Conservation (phyloP, 2,888 invertebrate species). For the Eupithecia inturbata region DNA sequence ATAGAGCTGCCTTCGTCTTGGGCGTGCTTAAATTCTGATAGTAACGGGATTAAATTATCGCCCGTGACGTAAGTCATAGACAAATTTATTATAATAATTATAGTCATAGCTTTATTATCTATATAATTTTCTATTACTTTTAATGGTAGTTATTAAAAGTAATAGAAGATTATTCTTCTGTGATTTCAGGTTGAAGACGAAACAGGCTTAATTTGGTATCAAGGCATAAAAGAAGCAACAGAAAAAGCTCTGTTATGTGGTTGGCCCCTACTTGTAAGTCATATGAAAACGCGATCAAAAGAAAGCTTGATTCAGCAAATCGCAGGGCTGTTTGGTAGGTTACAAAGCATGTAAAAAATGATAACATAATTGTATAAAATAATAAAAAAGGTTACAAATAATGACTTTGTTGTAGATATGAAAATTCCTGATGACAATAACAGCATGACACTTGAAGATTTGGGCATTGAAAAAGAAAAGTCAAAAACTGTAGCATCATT, state of each 20-base stretch:
- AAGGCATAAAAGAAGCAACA: constrained; percentile 24
- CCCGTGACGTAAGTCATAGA: background rate
- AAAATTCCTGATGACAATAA: constrained; percentile 13
- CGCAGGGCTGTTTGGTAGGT: constrained; percentile 24
- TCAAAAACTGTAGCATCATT: constrained; percentile 15
- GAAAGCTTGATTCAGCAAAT: constrained; percentile 25
- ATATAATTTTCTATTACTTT: background rate
- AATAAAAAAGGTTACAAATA: background rate
- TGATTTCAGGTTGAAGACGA: constrained; percentile 22
- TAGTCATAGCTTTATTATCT: background rate
- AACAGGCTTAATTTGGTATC: constrained; percentile 21
- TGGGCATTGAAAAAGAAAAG: constrained; percentile 27
- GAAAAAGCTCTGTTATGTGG: constrained; percentile 19
- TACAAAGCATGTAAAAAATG: background rate
- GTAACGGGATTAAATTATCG: too few relatives aligned
- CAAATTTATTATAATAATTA: too few relatives aligned
- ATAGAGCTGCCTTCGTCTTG: too few relatives aligned
- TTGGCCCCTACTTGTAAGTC: constrained; percentile 24
- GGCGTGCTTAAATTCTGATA: too few relatives aligned
- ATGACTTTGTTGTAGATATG: constrained; percentile 25
- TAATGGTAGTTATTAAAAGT: too few relatives aligned
- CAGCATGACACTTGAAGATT: constrained; percentile 18
- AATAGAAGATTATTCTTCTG: background rate
- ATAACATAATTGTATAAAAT: background rate
- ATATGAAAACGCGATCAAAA: constrained; percentile 11